Evolutionary conservation across 2,113 vertebrate genomes (phyloP), one percentile per base, ranked within the genome.

Genomic region (Porphyrio hochstetteri): DNA sequence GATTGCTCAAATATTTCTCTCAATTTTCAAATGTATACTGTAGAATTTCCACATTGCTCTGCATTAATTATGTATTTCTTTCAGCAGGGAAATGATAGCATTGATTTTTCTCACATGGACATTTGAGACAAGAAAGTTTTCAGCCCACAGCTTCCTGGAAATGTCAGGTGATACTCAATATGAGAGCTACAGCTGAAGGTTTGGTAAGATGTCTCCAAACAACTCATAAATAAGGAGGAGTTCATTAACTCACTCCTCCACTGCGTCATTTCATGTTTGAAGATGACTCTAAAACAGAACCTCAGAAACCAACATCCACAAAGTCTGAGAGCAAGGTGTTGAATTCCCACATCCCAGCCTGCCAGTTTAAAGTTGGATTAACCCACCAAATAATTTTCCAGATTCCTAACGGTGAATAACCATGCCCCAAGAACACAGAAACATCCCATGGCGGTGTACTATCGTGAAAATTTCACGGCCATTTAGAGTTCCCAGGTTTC

Each of bases 391-490:
- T 25, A 42, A 67, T 71, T 46, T 84, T 17, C 13, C 5, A 53
- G 7, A 38, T 76, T 70, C 24, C 14, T 61, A 44, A 9, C 40
- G 35, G 35, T 14, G 8, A 90, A 36, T 71, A 70, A 50, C 10
- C 31, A 7, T 59, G 48, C 11, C 23, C 53, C 11, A 7, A 11
- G 33, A 82, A 28, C 60, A 67, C 1, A 2, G 21, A 71, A 31
- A 15, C 70, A 82, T 74, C 50, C 55, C 5, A 0, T 2, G 2
- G 36, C 50, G 10, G 7, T 44, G 7, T 63, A 18, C 17, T 16
- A 27, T 8, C 7, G 35, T 21, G 18, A 46, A 86, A 70, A 78
- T 50, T 17, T 61, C 1, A 1, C 0, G 2, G 25, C 40, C 4
- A 12, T 65, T 86, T n/a, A 14, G 60, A 9, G 52, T 82, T 78